Evolutionary conservation across 2,888 invertebrate genomes (phyloP), one percentile per base, ranked within the genome.

Genomic region (Eretmocerus hayati): DNA sequence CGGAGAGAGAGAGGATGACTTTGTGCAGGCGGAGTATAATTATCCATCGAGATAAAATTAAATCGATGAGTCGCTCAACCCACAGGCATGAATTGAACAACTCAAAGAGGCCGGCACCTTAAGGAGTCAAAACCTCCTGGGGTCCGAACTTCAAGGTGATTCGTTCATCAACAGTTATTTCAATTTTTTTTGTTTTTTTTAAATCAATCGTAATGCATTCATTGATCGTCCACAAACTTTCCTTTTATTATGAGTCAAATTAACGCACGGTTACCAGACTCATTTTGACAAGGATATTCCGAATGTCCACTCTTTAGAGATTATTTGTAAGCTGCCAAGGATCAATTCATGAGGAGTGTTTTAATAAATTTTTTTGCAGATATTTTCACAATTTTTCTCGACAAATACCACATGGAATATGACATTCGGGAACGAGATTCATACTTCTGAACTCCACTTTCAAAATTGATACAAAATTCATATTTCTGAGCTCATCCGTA

Each of bases 61-160:
- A n/a, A 26, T 26, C 26, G 26, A 32, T 16, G 22, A 18, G 35
- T 53, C 54, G 58, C 57, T 58, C 58, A 57, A n/a, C 58, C 60
- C 53, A 56, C 54, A 54, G 59, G 55, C 56, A 60, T 15, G 11
- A 40, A 49, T 36, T 36, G 8, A 13, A 55, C 56, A 58, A 57
- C 53, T 65, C 67, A 68, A 69, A 68, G 69, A 59, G 56, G 59
- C 65, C 65, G 68, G 62, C 66, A 51, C 50, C 54, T 62, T 59
- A 59, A 59, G 64, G 62, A 63, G 66, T 66, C 66, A 62, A 61
- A 64, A 61, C 63, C 57, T 65, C 60, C 63, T 62, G 66, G 67
- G 64, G 42, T 21, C 11, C n/a, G n/a, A n/a, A n/a, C n/a, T n/a
- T n/a, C n/a, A 36, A 11, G 26, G 26, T 26, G 6, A 26, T 26